These are phyloP conservation scores for Chaitophorus viminalis DNA, from an alignment of 2,888 invertebrate species.

Conservation along the genomic window DNA sequence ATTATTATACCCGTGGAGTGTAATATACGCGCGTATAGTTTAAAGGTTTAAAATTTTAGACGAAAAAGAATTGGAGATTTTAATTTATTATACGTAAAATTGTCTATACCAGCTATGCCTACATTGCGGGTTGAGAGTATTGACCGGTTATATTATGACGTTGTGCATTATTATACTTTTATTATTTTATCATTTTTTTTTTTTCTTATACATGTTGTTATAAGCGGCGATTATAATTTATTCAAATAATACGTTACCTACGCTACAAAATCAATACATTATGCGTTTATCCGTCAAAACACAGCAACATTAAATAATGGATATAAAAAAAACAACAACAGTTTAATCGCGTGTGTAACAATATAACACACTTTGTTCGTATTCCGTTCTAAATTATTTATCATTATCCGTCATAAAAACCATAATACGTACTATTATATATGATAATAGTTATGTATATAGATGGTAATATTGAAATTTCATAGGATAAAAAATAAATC, in stretches of 20 bases:
- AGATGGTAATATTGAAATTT: background rate
- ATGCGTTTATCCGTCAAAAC: background rate
- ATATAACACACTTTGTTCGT: background rate
- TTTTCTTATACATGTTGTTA: background rate
- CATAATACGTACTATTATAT: too few relatives aligned
- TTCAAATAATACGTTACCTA: background rate
- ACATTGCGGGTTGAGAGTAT: background rate
- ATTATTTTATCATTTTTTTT: background rate
- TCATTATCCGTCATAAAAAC: background rate
- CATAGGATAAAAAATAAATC: background rate
- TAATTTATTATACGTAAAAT: background rate
- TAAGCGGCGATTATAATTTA: background rate
- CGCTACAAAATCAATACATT: background rate
- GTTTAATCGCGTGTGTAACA: background rate
- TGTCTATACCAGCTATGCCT: too few relatives aligned
- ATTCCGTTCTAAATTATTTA: background rate
- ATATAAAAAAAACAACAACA: background rate
- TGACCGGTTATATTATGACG: background rate
- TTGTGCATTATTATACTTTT: background rate
- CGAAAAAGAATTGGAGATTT: background rate
- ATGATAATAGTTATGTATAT: too few relatives aligned
- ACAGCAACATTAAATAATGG: background rate
- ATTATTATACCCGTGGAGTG: too few relatives aligned
- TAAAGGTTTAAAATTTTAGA: too few relatives aligned
- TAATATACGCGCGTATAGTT: too few relatives aligned